These are phyloP conservation scores for Stenodema calcarata DNA, from an alignment of 2,888 invertebrate genomes.

Conservation along the genomic window DNA sequence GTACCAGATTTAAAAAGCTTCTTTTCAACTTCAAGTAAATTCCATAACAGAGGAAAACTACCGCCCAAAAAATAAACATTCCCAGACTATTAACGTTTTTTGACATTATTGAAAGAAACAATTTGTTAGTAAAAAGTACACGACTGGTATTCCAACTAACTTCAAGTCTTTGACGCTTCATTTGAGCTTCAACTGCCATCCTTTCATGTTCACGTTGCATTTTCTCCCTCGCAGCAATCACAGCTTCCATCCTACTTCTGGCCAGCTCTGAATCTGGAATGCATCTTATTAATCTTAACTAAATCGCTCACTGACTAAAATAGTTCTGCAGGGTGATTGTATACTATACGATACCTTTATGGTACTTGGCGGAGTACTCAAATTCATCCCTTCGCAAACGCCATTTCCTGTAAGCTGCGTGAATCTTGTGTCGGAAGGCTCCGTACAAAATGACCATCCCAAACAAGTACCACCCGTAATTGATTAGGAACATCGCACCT, in stretches of 20 bases:
- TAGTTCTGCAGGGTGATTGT: background rate
- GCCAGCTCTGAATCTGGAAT: conserved; percentile 30
- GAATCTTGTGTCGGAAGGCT: conserved; percentile 32
- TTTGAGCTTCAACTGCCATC: conserved; percentile 31
- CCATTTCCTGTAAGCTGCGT: background rate
- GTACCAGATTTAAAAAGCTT: too few relatives aligned
- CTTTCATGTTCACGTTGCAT: conserved; percentile 13
- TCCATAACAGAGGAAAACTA: too few relatives aligned
- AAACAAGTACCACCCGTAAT: conserved; percentile 27
- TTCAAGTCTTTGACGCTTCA: conserved; percentile 2
- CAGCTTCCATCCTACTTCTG: background rate
- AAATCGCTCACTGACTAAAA: too few relatives aligned
- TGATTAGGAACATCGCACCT: background rate
- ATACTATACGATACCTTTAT: conserved; percentile 3
- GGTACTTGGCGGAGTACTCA: conserved; percentile 23
- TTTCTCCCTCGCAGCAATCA: conserved; percentile 8
- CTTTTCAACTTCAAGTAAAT: too few relatives aligned
- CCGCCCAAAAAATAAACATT: too few relatives aligned
- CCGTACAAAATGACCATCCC: conserved; percentile 18
- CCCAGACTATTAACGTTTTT: too few relatives aligned
- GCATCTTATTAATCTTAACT: background rate
- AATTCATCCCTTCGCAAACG: background rate
- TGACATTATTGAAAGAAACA: background rate
- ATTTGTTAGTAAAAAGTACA: too few relatives aligned
- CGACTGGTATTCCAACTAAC: background rate